These are phyloP conservation scores for Delichon dasypus DNA, from an alignment of 2,797 vertebrate genomes.

Conservation along the genomic window DNA sequence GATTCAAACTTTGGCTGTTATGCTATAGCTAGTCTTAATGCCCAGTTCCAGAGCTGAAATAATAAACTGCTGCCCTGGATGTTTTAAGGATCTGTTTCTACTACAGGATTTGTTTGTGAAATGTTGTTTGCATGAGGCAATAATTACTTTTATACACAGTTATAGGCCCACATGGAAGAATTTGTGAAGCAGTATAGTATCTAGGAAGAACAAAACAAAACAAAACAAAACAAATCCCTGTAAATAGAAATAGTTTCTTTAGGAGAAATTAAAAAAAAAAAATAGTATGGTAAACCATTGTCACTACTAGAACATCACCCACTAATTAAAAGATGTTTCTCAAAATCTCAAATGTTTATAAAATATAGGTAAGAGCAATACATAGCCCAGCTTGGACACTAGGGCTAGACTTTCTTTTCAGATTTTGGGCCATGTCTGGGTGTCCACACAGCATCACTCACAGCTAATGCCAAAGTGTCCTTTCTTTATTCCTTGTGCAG, in stretches of 20 bases:
- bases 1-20: neutral
- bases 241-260: neutral
- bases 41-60: neutral
- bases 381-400: neutral
- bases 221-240: neutral
- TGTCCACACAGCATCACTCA: neutral
- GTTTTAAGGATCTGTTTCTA: neutral
- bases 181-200: neutral
- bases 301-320: neutral
- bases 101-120: neutral
- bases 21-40: neutral
- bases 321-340: neutral
- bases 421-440: neutral
- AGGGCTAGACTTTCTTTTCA: neutral
- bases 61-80: neutral
- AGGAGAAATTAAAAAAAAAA: neutral
- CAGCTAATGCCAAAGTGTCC: neutral
- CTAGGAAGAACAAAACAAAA: neutral
- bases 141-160: neutral
- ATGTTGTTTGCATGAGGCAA: neutral
- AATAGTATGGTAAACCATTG: neutral
- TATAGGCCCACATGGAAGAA: neutral
- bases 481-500: neutral
- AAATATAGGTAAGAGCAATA: neutral
- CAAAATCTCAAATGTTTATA: neutral